Evolutionary conservation across 1,140 invertebrate species (phyloP).

Genomic region (Drosophila rufa): DNA sequence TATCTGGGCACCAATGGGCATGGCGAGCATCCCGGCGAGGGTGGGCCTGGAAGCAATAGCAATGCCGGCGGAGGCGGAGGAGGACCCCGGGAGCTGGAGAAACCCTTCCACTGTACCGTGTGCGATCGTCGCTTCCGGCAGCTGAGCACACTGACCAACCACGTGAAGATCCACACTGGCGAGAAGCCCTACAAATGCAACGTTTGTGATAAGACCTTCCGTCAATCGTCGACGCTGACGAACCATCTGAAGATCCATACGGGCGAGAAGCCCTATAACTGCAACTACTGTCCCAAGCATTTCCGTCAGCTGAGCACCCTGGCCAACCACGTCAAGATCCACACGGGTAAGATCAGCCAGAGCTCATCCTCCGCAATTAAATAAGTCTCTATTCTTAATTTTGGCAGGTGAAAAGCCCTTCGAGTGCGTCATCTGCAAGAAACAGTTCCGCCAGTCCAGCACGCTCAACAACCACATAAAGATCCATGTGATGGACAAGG

Average conservation of each 20-base stretch:
- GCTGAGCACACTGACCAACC: conserved; percentile 84
- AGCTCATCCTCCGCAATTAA: neutral
- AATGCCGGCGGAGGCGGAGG: conserved; percentile 35
- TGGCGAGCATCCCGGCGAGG: conserved; percentile 58
- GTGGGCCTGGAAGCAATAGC: conserved; percentile 33
- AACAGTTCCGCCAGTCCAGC: conserved; percentile 84
- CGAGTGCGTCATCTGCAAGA: conserved; percentile 85
- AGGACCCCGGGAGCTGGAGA: conserved; percentile 66
- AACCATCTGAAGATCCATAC: conserved; percentile 85
- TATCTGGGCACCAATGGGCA: conserved; percentile 75
- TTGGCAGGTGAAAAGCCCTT: conserved; percentile 85
- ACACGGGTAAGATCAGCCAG: conserved; percentile 67
- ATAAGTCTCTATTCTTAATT: conserved; percentile 29
- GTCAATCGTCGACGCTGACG: conserved; percentile 84
- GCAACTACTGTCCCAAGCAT: conserved; percentile 84
- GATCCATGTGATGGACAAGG: conserved; percentile 85
- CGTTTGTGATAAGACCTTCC: conserved; percentile 84
- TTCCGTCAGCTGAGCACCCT: conserved; percentile 84
- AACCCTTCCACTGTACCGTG: conserved; percentile 84
- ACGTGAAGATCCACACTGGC: conserved; percentile 85
- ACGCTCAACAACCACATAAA: conserved; percentile 85
- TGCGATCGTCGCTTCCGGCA: conserved; percentile 84
- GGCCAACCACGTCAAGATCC: conserved; percentile 84
- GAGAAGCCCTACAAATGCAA: conserved; percentile 85
- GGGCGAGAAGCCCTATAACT: conserved; percentile 85